Percentiles rank a stretch among this genome's conserved stretches.
Evolutionary conservation across 2,797 vertebrate genomes (phyloP).

Genomic region (Myripristis jacobus): DNA sequence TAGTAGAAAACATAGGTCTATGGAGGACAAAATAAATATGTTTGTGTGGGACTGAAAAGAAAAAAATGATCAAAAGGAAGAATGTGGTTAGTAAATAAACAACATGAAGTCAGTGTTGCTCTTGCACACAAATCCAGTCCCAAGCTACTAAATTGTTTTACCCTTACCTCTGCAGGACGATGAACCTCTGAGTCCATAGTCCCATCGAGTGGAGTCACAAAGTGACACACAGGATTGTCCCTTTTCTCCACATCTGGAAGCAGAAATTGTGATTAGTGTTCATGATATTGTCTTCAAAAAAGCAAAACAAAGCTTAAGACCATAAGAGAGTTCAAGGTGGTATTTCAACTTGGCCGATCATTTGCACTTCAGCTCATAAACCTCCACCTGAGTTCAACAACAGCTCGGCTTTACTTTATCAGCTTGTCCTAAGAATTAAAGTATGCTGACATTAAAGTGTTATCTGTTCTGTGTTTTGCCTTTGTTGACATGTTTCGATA

Average conservation of each 20-base stretch:
- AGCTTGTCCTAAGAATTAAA: not conserved
- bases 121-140: not conserved
- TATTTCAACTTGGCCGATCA: not conserved
- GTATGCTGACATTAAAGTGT: not conserved
- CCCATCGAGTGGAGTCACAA: conserved; percentile 95
- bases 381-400: not conserved
- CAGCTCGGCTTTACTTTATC: not conserved
- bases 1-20: not conserved
- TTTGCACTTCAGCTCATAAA: not conserved
- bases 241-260: conserved; percentile 92
- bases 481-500: not conserved
- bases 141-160: not conserved
- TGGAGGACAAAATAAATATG: not conserved
- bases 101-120: not conserved
- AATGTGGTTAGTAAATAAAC: conserved; percentile 14
- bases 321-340: not conserved
- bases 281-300: not conserved
- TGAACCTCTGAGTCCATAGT: conserved; percentile 90
- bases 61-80: conserved; percentile 8
- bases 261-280: conserved; percentile 23
- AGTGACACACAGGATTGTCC: conserved; percentile 96
- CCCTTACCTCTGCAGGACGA: conserved; percentile 89
- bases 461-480: not conserved
- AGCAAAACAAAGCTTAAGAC: not conserved
- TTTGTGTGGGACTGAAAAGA: not conserved